A percentile compares a stretch with the other conserved stretches of the same genome.
Evolutionary conservation across 2,797 vertebrate genomes (phyloP).

Genomic region (Danionella dracula): DNA sequence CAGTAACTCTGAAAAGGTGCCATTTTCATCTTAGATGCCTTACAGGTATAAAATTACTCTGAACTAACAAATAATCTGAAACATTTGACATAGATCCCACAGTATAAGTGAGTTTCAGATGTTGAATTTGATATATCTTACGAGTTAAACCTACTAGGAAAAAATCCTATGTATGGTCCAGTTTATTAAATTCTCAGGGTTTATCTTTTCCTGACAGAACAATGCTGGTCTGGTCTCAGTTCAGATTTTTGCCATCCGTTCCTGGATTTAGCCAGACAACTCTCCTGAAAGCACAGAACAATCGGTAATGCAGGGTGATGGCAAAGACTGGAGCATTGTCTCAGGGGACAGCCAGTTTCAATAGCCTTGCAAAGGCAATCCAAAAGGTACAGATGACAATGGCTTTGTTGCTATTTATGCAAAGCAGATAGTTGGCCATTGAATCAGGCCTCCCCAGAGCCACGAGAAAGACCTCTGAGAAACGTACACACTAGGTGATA

Average conservation of each 20-base stretch:
- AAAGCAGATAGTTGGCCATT: slow-evolving; percentile 65
- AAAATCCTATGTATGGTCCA: neutral
- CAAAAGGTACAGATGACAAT: slow-evolving; percentile 74
- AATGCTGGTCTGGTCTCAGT: slow-evolving; percentile 23
- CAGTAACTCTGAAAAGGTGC: too few species aligned
- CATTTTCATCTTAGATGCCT: too few species aligned
- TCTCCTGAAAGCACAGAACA: slow-evolving; percentile 75
- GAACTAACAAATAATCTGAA: too few species aligned
- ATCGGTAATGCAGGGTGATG: slow-evolving; percentile 73
- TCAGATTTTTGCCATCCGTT: slow-evolving; percentile 24
- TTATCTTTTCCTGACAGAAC: slow-evolving; percentile 28
- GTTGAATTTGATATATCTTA: too few species aligned
- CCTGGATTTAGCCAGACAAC: slow-evolving; percentile 60
- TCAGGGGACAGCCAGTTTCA: slow-evolving; percentile 74
- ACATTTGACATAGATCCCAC: too few species aligned
- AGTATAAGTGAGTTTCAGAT: too few species aligned
- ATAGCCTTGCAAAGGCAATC: slow-evolving; percentile 74
- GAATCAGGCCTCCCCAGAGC: slow-evolving; percentile 55
- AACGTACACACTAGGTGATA: slow-evolving; percentile 34
- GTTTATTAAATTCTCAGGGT: slow-evolving; percentile 22
- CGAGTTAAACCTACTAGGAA: too few species aligned
- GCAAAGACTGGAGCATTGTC: slow-evolving; percentile 72
- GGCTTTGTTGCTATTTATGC: slow-evolving; percentile 73
- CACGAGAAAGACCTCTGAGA: slow-evolving; percentile 54
- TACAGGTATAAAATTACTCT: too few species aligned